A percentile compares a stretch with the other conserved stretches of the same genome.
Conservation (phyloP, 92 coral and sea anemone species). For the Bergia puertoricense region DNA sequence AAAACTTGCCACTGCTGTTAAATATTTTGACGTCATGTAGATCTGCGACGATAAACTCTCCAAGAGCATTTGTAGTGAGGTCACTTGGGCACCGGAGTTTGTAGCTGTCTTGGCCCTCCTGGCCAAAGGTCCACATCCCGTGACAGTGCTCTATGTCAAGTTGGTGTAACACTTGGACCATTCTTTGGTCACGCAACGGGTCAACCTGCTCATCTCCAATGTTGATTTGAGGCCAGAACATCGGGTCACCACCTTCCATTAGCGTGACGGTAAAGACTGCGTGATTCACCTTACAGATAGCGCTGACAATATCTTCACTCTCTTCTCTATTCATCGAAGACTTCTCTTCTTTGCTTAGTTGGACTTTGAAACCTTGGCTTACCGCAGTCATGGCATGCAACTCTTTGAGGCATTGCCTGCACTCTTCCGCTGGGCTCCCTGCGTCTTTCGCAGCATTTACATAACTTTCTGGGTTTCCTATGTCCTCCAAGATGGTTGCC, state of each 20-base stretch:
- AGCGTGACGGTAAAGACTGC: slow-evolving; percentile 31
- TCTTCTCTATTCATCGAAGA: slow-evolving; percentile 1
- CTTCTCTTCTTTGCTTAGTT: slow-evolving; percentile 2
- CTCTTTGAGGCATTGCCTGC: slow-evolving; percentile 19
- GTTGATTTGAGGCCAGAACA: slow-evolving; percentile 36
- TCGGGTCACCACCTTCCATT: slow-evolving; percentile 32
- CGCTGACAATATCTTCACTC: slow-evolving; percentile 24
- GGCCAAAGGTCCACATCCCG: slow-evolving; percentile 39
- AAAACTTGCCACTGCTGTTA: slow-evolving; percentile 37
- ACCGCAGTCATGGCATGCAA: slow-evolving; percentile 22
- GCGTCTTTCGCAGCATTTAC: not conserved
- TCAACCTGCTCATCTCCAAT: slow-evolving; percentile 24
- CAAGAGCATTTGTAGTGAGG: slow-evolving; percentile 28
- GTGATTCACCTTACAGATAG: slow-evolving; percentile 31
- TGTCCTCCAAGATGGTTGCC: slow-evolving; percentile 29
- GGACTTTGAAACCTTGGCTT: slow-evolving; percentile 8
- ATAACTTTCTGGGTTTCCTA: slow-evolving; percentile 22
- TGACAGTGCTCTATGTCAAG: slow-evolving; percentile 2
- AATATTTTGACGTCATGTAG: slow-evolving; percentile 31
- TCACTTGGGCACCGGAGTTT: slow-evolving; percentile 39
- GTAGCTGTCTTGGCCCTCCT: slow-evolving; percentile 25
- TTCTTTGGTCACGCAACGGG: slow-evolving; percentile 40
- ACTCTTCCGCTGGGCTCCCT: slow-evolving; percentile 29
- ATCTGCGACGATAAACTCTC: slow-evolving; percentile 36
- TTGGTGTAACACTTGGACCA: slow-evolving; percentile 13